Evolutionary conservation across 2,113 vertebrate genomes (phyloP), one percentile per base, ranked within the genome.

Genomic region (Numenius arquata): DNA sequence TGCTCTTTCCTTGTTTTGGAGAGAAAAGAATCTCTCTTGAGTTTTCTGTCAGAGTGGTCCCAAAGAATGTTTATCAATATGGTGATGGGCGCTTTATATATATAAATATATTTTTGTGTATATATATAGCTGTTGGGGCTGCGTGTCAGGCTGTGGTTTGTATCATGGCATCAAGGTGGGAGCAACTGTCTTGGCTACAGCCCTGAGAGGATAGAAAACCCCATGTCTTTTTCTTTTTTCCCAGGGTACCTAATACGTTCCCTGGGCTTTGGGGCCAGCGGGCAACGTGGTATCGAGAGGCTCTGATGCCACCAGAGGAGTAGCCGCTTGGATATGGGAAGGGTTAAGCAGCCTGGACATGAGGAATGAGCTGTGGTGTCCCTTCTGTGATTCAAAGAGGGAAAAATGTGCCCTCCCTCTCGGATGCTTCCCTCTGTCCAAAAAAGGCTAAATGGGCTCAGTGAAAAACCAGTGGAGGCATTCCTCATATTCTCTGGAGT

Each of bases 401-500:
- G 88, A 97, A 96, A 95, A 97, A 97, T 97, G 95, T 23, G 14
- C 94, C 92, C 95, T 93, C 85, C 82, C 93, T 96, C 85, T 82
- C 92, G 15, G 80, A 90, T 61, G 84, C 74, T 96, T 96, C 86
- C 94, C 68, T 90, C 96, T 95, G 76, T 82, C 96, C 95, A 97
- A 96, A 96, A 96, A 95, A 96, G 96, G 96, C 80, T 94, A 94
- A 94, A 95, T 86, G 73, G 58, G 40, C 83, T 95, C 73, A 52
- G 90, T 56, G 92, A 75, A 90, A 84, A 89, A 62, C 11, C 74
- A 75, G 68, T 30, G 4, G 81, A 96, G 86, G 84, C 91, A 95
- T 96, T 96, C 91, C 81, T 94, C 45, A 8, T 82, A 83, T 73
- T 77, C 95, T 95, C 95, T 89, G 84, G 87, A 94, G 94, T 89